Percentiles rank a stretch among this genome's conserved stretches.
Conservation (phyloP, 2,113 vertebrate species). For the Anguilla rostrata region DNA sequence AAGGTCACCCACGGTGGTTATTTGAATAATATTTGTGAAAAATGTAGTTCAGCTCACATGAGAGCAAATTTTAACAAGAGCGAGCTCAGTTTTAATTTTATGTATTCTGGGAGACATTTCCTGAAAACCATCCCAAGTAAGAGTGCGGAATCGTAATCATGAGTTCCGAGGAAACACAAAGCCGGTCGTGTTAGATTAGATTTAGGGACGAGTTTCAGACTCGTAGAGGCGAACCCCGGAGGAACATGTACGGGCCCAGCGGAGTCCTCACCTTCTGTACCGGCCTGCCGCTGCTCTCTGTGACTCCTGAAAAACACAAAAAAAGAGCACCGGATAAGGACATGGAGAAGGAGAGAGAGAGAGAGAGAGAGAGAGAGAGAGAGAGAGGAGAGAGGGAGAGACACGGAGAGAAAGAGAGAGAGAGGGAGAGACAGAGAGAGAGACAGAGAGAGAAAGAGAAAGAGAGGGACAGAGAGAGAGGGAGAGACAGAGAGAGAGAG, state of each 20-base stretch:
- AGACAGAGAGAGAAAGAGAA: too few species aligned
- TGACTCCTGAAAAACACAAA: constrained; percentile 76
- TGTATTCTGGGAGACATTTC: too few species aligned
- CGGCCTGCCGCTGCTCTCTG: constrained; percentile 76
- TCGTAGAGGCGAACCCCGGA: not conserved
- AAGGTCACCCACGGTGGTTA: not conserved
- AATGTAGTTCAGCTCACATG: not conserved
- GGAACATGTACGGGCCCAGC: not conserved
- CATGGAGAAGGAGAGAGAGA: not conserved
- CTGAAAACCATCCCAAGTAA: too few species aligned
- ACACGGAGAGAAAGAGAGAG: too few species aligned
- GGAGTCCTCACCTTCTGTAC: constrained; percentile 83
- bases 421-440: too few species aligned
- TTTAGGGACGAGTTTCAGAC: not conserved
- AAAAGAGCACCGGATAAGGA: constrained; percentile 31
- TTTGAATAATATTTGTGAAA: not conserved
- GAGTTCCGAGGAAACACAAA: too few species aligned
- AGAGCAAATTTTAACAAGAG: not conserved
- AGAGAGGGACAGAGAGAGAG: too few species aligned
- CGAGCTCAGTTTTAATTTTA: not conserved
- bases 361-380: too few species aligned
- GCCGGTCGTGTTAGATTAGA: too few species aligned
- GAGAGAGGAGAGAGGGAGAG: too few species aligned
- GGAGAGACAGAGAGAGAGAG: not conserved
- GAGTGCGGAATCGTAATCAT: too few species aligned